A percentile compares a stretch with the other conserved stretches of the same genome.
Conservation (phyloP, 2,113 vertebrate species). For the Rousettus leschenaultii region DNA sequence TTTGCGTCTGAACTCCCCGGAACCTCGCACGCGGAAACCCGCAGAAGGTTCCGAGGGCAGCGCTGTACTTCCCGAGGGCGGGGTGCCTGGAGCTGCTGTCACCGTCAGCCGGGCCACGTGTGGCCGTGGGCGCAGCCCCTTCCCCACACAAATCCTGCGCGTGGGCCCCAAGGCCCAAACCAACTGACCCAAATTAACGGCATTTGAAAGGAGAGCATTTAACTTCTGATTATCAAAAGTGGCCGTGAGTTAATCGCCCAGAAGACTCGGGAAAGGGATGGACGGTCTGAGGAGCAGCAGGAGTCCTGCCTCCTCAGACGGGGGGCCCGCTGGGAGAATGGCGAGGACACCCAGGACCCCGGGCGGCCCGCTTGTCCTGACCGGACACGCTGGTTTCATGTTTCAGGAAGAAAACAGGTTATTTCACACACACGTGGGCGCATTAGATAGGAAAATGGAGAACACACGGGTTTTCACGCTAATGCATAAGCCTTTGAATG, state of each 20-base stretch:
- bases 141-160: background rate
- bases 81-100: background rate
- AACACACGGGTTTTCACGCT: background rate
- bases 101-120: background rate
- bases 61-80: background rate
- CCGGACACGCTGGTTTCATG: no score
- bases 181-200: background rate
- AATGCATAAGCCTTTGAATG: background rate
- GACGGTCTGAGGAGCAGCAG: background rate
- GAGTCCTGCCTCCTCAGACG: background rate
- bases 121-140: background rate
- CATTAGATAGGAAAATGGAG: background rate
- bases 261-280: background rate
- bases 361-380: background rate
- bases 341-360: rapidly evolving
- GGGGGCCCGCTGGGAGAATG: background rate
- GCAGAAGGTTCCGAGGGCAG: slow-evolving; percentile 47
- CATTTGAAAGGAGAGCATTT: background rate
- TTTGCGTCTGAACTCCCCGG: slow-evolving; percentile 66
- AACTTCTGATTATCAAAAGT: background rate
- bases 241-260: background rate
- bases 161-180: background rate
- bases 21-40: slow-evolving; percentile 62
- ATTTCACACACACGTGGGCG: background rate
- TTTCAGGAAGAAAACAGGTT: background rate